These are phyloP conservation scores for Pterobdella sp. DNA, from an alignment of 2,888 invertebrate genomes.

Conservation along the genomic window DNA sequence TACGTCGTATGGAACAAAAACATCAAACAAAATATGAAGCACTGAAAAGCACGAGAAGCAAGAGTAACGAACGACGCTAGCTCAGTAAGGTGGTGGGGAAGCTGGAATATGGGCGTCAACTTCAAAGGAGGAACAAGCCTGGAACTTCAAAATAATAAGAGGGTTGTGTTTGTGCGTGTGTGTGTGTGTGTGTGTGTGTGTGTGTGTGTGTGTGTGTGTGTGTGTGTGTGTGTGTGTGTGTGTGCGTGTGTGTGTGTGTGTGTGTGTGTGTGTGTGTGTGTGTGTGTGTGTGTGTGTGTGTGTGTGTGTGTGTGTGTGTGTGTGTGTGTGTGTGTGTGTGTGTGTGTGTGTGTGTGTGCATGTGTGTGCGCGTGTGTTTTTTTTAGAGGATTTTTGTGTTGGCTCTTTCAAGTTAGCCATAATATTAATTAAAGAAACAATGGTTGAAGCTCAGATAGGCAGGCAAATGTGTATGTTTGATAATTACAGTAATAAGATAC, in stretches of 20 bases:
- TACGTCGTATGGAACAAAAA: too few species aligned
- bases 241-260: constrained; percentile 13
- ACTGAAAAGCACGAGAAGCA: too few species aligned
- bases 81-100: too few species aligned
- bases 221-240: constrained; percentile 12
- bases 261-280: constrained; percentile 11
- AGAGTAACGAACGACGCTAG: too few species aligned
- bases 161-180: constrained; percentile 10
- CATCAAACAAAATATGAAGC: too few species aligned
- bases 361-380: constrained; percentile 13
- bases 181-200: constrained; percentile 14
- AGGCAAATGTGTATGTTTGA: neutral
- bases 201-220: constrained; percentile 11
- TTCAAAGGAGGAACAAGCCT: too few species aligned
- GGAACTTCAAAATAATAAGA: too few species aligned
- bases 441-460: too few species aligned
- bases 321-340: constrained; percentile 9
- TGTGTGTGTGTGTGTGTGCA: constrained; percentile 8
- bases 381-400: neutral
- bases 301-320: constrained; percentile 11
- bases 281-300: constrained; percentile 17
- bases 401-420: neutral
- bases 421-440: neutral
- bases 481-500: neutral
- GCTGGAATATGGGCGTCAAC: too few species aligned